Evolutionary conservation across 2,888 invertebrate species (phyloP).

Genomic region (Sarcophaga rosellei): DNA sequence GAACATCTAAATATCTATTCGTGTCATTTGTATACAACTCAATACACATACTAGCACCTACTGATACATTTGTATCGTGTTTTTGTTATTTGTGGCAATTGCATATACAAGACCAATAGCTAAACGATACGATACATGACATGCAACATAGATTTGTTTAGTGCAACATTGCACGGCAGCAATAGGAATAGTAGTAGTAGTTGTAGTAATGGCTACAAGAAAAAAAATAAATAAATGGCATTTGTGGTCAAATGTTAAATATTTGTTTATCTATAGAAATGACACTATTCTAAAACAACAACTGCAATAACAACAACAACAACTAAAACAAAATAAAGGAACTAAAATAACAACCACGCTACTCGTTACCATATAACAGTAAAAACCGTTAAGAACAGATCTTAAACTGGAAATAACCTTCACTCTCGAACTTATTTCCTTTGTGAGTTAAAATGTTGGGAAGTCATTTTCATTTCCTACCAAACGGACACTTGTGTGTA

Average conservation of each 20-base stretch:
- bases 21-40: not conserved
- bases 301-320: not conserved
- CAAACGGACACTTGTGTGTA: not conserved
- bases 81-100: slow-evolving; percentile 26
- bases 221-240: slow-evolving; percentile 15
- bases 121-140: slow-evolving; percentile 56
- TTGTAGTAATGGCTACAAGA: not conserved
- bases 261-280: slow-evolving; percentile 54
- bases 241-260: slow-evolving; percentile 65
- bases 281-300: slow-evolving; percentile 19
- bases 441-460: not conserved
- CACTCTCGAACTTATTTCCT: not conserved
- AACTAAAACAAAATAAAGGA: not conserved
- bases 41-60: not conserved
- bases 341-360: not conserved
- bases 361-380: not conserved
- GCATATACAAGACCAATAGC: slow-evolving; percentile 36
- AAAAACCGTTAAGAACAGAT: not conserved
- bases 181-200: not conserved
- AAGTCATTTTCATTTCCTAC: slow-evolving; percentile 17
- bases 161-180: not conserved
- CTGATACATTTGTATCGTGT: slow-evolving; percentile 13
- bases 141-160: slow-evolving; percentile 50
- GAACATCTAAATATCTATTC: not conserved
- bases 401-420: not conserved